Evolutionary conservation across 2,113 vertebrate species (phyloP), one percentile per base, ranked within the genome.

Genomic region (Alligator mississippiensis): DNA sequence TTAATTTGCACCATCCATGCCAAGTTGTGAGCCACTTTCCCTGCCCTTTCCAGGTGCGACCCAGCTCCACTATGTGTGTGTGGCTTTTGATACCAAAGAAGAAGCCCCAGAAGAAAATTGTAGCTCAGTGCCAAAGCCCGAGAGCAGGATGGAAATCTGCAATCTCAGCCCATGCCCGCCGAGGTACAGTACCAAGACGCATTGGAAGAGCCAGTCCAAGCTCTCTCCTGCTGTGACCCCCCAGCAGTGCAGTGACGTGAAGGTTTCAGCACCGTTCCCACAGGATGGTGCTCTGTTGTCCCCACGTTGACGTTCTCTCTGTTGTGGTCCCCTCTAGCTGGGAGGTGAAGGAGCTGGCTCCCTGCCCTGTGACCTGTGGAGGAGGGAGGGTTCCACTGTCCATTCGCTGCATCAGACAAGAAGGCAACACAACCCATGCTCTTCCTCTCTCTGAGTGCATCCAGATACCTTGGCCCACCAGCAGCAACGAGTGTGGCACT

Each of bases 31-130:
- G 27, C 64, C 74, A 0, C 0, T 16, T 82, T 85, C 34, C 34
- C 66, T 38, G 58, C 15, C 57, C 18, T 72, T 76, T 4, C 57
- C 70, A 98, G 98, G 98, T 80, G 68, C 88, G 58, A 80, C 27
- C 81, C 84, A 92, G 94, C 63, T 98, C 57, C 91, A 30, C 1
- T 99, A 99, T 18, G 93, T 98, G 24, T 99, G 99, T 80, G 59
- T 98, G 95, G 98, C 98, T 95, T 97, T 98, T 92, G 96, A 97
- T 90, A 98, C 98, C 89, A 96, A 89, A 92, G 94, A 97, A 24
- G 97, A 98, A 57, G 97, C 97, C 3, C 93, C 85, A 38, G 98
- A 99, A 76, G 95, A 97, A 84, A 97, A 98, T 60, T 99, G 99
- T 58, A 97, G 98, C 34, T 94, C 96, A 25, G 97, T 97, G 3